A percentile compares a stretch with the other conserved stretches of the same genome.
Conservation (phyloP, 1,140 invertebrate genomes). For the Ostrea edulis region DNA sequence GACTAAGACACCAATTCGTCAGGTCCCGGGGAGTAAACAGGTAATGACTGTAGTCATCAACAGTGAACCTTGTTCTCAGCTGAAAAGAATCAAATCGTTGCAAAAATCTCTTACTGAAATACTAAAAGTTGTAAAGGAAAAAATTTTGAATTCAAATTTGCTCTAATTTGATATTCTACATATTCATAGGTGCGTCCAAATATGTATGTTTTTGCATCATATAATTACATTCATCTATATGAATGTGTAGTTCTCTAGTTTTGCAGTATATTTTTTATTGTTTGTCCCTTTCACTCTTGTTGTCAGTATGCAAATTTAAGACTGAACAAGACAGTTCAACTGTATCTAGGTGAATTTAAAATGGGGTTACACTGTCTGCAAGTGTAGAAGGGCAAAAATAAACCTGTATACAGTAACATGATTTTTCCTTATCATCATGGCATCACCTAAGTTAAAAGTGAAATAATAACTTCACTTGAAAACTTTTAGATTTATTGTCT, state of each 20-base stretch:
- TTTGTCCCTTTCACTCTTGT: no score
- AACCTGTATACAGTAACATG: no score
- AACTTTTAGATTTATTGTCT: no score
- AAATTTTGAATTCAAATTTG: background rate
- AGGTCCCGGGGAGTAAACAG: slow-evolving; percentile 87
- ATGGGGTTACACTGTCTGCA: no score
- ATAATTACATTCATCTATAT: background rate
- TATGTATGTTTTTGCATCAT: background rate
- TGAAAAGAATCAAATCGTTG: slow-evolving; percentile 65
- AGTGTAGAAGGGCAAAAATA: no score
- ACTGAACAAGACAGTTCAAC: no score
- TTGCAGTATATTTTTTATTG: no score
- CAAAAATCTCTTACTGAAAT: background rate
- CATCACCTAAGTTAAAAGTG: no score
- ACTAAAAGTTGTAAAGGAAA: background rate
- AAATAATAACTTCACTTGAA: no score
- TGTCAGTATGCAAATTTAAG: no score
- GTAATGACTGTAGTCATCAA: slow-evolving; percentile 84
- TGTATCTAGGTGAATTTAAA: no score
- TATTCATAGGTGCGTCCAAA: background rate
- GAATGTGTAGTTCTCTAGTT: background rate
- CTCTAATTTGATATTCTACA: background rate
- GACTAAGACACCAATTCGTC: slow-evolving; percentile 85
- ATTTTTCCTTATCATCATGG: no score
- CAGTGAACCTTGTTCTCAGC: slow-evolving; percentile 83